Evolutionary conservation across 2,888 invertebrate genomes (phyloP), one percentile per base, ranked within the genome.

Genomic region (Deladenus siricidicola): DNA sequence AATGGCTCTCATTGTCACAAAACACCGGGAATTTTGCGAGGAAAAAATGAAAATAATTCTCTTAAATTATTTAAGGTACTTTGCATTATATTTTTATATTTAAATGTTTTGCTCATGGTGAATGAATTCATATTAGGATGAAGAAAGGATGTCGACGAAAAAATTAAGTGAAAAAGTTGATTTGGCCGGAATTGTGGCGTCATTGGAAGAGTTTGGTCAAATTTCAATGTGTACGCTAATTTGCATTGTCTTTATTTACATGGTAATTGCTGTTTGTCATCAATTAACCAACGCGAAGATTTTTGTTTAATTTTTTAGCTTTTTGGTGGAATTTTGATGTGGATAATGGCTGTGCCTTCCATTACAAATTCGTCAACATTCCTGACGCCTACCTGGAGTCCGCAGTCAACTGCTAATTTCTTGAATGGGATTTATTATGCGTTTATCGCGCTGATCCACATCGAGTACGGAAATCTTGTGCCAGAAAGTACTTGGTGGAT

Each of bases 381-480:
- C n/a, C 1, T 43, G 43, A 3, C 3, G n/a, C 47, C 24, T 45
- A 24, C 10, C 6, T 6, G 2, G 24, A 45, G 24, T 24, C 1
- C 17, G 23, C 23, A 14, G 6, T 8, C 47, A 45, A 6, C 17
- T 53, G 68, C 76, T 50, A 76, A 76, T 58, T 77, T 76, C 63
- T 67, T 74, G 64, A 77, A 74, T 45, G 76, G 76, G 6, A 69
- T 76, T 42, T 76, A 76, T 60, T 75, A 47, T 43, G 48, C 68
- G 28, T 68, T 74, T 53, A 69, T 76, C 19, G 75, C 76, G 55
- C 65, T 76, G 39, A 77, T 74, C n/a, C 76, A 76, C 51, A 76
- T 76, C 51, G 76, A 76, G 62, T 76, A 72, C 60, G 76, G 76
- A n/a, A 72, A 72, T 56, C 66, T 77, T 42, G 68, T 77, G 28